Conservation (phyloP, 1,140 invertebrate genomes). For the Drosophila bocki region DNA sequence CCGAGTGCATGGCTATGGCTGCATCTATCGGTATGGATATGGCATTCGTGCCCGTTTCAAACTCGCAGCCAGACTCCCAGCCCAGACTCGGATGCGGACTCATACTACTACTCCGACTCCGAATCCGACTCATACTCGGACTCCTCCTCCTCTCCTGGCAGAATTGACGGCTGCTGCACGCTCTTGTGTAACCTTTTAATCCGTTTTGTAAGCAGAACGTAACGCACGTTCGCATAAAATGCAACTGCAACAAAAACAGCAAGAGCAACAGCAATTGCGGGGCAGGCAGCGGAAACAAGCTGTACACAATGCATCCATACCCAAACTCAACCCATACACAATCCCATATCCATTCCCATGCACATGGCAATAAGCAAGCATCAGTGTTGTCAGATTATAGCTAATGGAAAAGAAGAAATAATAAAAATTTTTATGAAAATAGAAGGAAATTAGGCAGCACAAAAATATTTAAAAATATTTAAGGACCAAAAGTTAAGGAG, state of each 20-base stretch:
- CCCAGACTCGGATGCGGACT: slow-evolving; percentile 3
- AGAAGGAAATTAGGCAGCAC: not conserved
- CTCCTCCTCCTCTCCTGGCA: slow-evolving; percentile 18
- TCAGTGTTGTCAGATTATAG: slow-evolving; percentile 14
- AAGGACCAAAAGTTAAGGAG: not conserved
- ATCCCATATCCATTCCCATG: slow-evolving; percentile 32
- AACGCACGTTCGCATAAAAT: slow-evolving; percentile 75
- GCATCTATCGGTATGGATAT: slow-evolving; percentile 33
- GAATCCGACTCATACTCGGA: not conserved
- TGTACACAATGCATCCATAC: slow-evolving; percentile 67
- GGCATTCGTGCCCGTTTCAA: slow-evolving; percentile 47
- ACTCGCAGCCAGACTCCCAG: slow-evolving; percentile 13
- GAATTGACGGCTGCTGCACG: slow-evolving; percentile 64
- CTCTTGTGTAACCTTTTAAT: slow-evolving; percentile 84
- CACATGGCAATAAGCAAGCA: slow-evolving; percentile 17
- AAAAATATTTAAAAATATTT: not conserved
- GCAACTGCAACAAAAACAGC: slow-evolving; percentile 39
- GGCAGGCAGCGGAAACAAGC: slow-evolving; percentile 65
- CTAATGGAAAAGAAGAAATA: not conserved
- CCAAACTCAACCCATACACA: slow-evolving; percentile 24
- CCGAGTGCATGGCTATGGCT: slow-evolving; percentile 34
- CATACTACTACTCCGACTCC: slow-evolving; percentile 1
- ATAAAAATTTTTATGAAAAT: not conserved
- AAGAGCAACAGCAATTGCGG: slow-evolving; percentile 27
- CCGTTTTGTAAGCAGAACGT: slow-evolving; percentile 84